Percentiles rank a stretch among this genome's conserved stretches.
These are phyloP conservation scores for Sylvietta virens DNA, from an alignment of 2,113 vertebrate genomes.

Conservation along the genomic window DNA sequence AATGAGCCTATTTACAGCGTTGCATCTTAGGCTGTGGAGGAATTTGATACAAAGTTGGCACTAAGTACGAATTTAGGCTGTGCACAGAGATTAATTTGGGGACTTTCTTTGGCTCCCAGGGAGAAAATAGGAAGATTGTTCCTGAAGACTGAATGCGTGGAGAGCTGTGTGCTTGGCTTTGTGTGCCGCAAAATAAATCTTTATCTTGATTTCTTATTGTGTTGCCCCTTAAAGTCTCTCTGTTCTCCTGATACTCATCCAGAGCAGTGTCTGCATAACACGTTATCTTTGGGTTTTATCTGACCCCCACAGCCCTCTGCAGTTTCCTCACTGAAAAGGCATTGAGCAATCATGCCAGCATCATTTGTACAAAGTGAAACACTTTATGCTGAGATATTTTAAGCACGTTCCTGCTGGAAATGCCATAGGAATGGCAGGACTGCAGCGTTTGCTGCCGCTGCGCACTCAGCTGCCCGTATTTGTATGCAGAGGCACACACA, in stretches of 20 bases:
- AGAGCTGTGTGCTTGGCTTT: background rate
- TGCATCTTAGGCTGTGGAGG: background rate
- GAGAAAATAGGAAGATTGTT: slow-evolving; percentile 35
- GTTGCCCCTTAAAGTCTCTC: background rate
- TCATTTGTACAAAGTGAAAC: background rate
- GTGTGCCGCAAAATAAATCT: background rate
- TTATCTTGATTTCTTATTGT: slow-evolving; percentile 33
- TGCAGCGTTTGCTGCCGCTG: slow-evolving; percentile 11
- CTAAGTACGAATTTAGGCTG: slow-evolving; percentile 18
- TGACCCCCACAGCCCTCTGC: background rate
- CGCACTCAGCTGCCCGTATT: slow-evolving; percentile 37
- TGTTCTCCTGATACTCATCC: background rate
- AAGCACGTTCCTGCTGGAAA: slow-evolving; percentile 20
- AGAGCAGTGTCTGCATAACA: background rate
- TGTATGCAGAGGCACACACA: background rate
- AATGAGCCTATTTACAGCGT: slow-evolving; percentile 48
- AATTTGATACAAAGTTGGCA: slow-evolving; percentile 36
- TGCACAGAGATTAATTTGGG: background rate
- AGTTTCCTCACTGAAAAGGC: background rate
- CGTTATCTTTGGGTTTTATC: background rate
- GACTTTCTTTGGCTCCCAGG: background rate
- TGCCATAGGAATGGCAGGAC: slow-evolving; percentile 9
- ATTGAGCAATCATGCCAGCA: background rate
- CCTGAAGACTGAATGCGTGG: background rate
- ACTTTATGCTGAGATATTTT: background rate